Conservation (phyloP, 2,888 invertebrate genomes). For the Euclidia mi region DNA sequence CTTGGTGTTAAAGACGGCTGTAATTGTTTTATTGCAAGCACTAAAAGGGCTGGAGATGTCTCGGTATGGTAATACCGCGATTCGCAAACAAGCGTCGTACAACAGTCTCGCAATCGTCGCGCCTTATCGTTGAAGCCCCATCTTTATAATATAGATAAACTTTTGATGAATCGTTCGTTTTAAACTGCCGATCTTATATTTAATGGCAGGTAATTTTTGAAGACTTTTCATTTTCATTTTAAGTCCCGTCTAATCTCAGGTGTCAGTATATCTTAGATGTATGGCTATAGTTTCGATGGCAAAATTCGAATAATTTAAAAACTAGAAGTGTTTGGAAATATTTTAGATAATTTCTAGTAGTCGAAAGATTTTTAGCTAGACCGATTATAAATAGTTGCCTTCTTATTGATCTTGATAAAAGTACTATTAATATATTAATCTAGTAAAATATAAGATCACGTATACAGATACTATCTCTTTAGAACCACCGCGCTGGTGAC, state of each 20-base stretch:
- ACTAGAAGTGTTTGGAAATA: too few species aligned
- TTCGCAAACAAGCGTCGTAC: conserved; percentile 68
- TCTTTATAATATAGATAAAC: conserved; percentile 52
- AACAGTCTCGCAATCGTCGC: conserved; percentile 41
- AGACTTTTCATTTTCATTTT: not conserved
- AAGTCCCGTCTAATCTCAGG: not conserved
- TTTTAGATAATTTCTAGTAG: too few species aligned
- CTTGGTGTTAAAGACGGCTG: conserved; percentile 43
- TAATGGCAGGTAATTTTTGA: conserved; percentile 10
- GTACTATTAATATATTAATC: too few species aligned
- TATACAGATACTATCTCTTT: too few species aligned
- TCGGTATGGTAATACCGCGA: conserved; percentile 65
- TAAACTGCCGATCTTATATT: conserved; percentile 12
- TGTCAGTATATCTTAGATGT: not conserved
- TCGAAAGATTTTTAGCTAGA: too few species aligned
- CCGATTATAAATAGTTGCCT: too few species aligned
- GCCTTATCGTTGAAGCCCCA: conserved; percentile 46
- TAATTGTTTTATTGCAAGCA: conserved; percentile 62
- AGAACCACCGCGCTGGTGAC: too few species aligned
- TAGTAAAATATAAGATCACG: too few species aligned
- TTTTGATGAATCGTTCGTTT: conserved; percentile 42
- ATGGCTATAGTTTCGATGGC: too few species aligned
- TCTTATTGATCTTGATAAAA: too few species aligned
- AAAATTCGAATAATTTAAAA: too few species aligned
- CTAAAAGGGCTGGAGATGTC: conserved; percentile 53